Evolutionary conservation across 2,888 invertebrate genomes (phyloP), one percentile per base, ranked within the genome.

Genomic region (Steinernema hermaphroditum): DNA sequence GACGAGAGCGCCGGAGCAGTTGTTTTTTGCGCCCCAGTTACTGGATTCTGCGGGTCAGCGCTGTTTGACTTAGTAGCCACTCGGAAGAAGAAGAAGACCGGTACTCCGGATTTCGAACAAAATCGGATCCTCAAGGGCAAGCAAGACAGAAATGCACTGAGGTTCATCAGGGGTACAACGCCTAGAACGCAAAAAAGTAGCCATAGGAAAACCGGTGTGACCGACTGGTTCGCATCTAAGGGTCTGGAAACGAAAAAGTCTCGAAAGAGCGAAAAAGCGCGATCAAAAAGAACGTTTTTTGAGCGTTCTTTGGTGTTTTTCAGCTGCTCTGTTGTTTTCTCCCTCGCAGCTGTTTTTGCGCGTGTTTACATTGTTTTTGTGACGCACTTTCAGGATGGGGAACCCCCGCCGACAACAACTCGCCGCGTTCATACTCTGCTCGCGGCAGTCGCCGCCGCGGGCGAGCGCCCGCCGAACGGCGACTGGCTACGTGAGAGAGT

Each of bases 341-440:
- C 32, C 62, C 16, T 62, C 32, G 32, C 62, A 62, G 62, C 29
- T 62, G 62, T 62, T 62, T 62, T 62, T 62, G 62, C 62, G 62
- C 29, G 27, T 62, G 62, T 62, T 62, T 29, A 62, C 62, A 32
- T 32, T 62, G 29, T 62, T 62, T 62, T 62, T 62, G 8, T 19
- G 62, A 62, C 62, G 62, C 62, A 62, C 62, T 62, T 62, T 62
- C 62, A 62, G 62, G 62, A 62, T 62, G 62, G 62, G 62, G 32
- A 62, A 62, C 32, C 62, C 62, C 62, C 62, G 32, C 6, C 29
- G 16, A 62, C 29, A 62, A 62, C 62, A 62, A 34, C 32, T 16
- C 29, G 62, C 16, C 37, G 37, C 29, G 62, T 62, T 29, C 62
- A 34, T 62, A 62, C 62, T 62, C 62, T 62, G 62, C 62, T 62